phyloP scores from a whole-genome alignment of 2,113 vertebrate species.

The Hyperopisus bebe region DNA sequence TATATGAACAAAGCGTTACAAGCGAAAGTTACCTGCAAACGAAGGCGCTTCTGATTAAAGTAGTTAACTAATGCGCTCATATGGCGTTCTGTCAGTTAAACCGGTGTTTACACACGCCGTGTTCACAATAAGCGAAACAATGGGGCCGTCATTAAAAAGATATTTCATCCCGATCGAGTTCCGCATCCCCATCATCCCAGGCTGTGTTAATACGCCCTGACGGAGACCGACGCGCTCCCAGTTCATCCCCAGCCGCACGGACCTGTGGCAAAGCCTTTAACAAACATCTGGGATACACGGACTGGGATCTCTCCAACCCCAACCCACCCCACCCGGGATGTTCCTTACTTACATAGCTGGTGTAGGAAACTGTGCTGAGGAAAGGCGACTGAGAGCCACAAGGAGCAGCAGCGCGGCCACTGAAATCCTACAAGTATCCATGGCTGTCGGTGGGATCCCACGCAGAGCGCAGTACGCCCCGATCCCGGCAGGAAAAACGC shows the following conservation, averaged over 20 bases:
- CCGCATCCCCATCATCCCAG: background rate
- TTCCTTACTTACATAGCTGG: conserved; percentile 76
- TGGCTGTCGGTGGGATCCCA: conserved; percentile 53
- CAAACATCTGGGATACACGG: conserved; percentile 2
- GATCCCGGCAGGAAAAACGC: conserved; percentile 12
- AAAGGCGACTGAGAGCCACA: conserved; percentile 59
- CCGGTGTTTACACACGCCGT: background rate
- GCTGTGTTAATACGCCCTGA: background rate
- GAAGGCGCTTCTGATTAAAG: background rate
- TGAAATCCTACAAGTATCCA: conserved; percentile 79
- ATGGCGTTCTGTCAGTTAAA: background rate
- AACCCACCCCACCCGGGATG: background rate
- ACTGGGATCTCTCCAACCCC: background rate
- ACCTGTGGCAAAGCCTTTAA: background rate
- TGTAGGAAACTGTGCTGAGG: conserved; percentile 79
- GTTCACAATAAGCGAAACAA: background rate
- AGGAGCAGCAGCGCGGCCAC: conserved; percentile 71
- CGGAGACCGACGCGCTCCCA: background rate
- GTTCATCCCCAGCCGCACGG: background rate
- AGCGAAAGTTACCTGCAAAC: conserved; percentile 10
- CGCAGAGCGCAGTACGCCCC: conserved; percentile 23
- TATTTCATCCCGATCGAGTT: background rate
- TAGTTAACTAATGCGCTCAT: background rate
- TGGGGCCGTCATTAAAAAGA: background rate
- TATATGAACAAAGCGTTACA: background rate